A percentile compares a stretch with the other conserved stretches of the same genome.
Conservation (phyloP, 2,797 vertebrate genomes). For the Botia kubotai region DNA sequence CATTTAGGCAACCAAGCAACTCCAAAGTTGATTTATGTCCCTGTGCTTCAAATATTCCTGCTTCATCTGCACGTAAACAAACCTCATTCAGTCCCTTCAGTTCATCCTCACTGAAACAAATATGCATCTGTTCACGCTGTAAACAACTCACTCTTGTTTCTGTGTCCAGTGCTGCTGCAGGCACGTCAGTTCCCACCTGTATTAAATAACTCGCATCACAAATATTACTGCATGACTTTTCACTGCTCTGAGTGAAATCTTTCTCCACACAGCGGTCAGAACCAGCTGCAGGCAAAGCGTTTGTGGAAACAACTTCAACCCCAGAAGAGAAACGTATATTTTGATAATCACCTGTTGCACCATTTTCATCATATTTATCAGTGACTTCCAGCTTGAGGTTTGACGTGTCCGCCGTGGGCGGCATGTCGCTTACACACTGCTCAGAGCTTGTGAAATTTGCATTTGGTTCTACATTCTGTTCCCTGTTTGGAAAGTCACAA, state of each 20-base stretch:
- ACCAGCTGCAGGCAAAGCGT: too few relatives aligned
- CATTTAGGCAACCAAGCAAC: background rate
- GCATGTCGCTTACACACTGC: background rate
- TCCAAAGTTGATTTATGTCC: background rate
- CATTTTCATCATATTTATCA: too few relatives aligned
- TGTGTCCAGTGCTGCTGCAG: background rate
- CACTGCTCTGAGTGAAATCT: conserved; percentile 3
- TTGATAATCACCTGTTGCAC: too few relatives aligned
- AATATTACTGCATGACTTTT: background rate
- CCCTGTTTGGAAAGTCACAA: conserved; percentile 23
- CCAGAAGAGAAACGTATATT: too few relatives aligned
- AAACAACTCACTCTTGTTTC: conserved; percentile 18
- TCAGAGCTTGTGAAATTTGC: background rate
- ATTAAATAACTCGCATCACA: conserved; percentile 7
- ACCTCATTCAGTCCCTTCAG: conserved; percentile 15
- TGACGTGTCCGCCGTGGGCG: too few relatives aligned
- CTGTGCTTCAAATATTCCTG: conserved; percentile 8
- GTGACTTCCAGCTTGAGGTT: too few relatives aligned
- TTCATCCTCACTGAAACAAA: conserved; percentile 8
- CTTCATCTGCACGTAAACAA: conserved; percentile 12
- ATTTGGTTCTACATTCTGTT: conserved; percentile 21
- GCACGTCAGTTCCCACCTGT: background rate
- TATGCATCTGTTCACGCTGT: background rate
- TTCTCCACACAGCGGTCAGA: background rate
- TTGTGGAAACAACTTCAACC: too few relatives aligned